Conservation (phyloP, 2,888 invertebrate genomes). For the Congeria kusceri region DNA sequence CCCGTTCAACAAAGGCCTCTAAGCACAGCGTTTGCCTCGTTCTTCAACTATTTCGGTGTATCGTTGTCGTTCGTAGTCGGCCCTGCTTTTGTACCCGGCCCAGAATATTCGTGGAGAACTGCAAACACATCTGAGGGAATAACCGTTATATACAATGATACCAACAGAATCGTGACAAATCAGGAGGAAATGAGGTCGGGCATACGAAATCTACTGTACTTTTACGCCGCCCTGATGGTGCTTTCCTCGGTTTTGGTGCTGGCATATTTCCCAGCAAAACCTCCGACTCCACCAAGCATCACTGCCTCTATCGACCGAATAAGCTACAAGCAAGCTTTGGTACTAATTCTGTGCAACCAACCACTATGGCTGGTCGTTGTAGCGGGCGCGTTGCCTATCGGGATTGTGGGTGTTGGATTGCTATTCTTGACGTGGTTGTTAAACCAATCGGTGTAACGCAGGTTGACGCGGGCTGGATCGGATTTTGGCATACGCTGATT, state of each 20-base stretch:
- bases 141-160: neutral
- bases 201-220: conserved; percentile 29
- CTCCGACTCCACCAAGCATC: conserved; percentile 75
- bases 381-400: conserved; percentile 37
- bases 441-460: conserved; percentile 50
- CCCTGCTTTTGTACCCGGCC: conserved; percentile 42
- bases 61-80: conserved; percentile 53
- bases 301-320: conserved; percentile 72
- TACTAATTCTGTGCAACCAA: conserved; percentile 29
- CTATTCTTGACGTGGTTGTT: conserved; percentile 47
- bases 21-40: conserved; percentile 69
- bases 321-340: conserved; percentile 62
- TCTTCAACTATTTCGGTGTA: conserved; percentile 45
- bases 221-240: conserved; percentile 13
- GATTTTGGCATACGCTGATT: conserved; percentile 47
- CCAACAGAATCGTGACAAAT: conserved; percentile 10
- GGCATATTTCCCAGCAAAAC: conserved; percentile 78
- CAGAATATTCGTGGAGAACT: conserved; percentile 19
- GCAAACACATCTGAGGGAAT: neutral
- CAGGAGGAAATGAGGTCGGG: conserved; percentile 28
- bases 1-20: conserved; percentile 85
- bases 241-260: conserved; percentile 63
- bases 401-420: conserved; percentile 38
- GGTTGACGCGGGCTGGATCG: conserved; percentile 57
- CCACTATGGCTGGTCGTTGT: conserved; percentile 43